Base-by-base conservation (phyloP, 2,888 invertebrate genomes). In the Fabriciana adippe region DNA sequence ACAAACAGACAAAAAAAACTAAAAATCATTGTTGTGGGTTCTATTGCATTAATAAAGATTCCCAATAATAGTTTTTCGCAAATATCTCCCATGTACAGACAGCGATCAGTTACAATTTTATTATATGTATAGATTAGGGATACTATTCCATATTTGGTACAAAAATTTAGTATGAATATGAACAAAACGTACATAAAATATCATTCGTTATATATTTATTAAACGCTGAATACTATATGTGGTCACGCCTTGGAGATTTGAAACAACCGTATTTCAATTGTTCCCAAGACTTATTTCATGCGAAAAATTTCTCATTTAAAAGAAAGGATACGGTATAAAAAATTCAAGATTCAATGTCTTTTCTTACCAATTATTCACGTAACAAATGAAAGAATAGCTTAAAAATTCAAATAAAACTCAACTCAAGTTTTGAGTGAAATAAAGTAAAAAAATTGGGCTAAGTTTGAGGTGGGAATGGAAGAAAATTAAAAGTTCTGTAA, bases 351-450 rank as follows among this genome's bases (percentile, higher is more conserved):
- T 47, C 65, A 68, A 68, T 61, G 57, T 68, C 61, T 65, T n/a
- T 13, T 60, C 31, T 6, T 54, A 35, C 41, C 66, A 70, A 67
- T 66, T 66, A 70, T 64, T 61, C 65, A 65, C 55, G 64, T 56
- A 69, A 68, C 65, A 66, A 70, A 67, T 68, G 68, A 61, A 61
- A 57, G 51, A 64, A 67, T 68, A 72, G 55, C 68, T 67, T 69
- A 66, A 66, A 70, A 72, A 72, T 72, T 71, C 64, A 68, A 71
- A 73, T 66, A 51, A 67, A 61, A 71, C 2, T 41, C 35, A 41
- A 48, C 13, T 59, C 26, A 26, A 59, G 26, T 48, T 59, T 59
- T 16, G 13, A 59, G 59, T 13, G 6, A 26, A 18, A 59, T 21
- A 48, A 48, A 59, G 59, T 59, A 26, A 59, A 59, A 59, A 59